Evolutionary conservation across 2,113 vertebrate species (phyloP).

Genomic region (Oryzias melastigma): DNA sequence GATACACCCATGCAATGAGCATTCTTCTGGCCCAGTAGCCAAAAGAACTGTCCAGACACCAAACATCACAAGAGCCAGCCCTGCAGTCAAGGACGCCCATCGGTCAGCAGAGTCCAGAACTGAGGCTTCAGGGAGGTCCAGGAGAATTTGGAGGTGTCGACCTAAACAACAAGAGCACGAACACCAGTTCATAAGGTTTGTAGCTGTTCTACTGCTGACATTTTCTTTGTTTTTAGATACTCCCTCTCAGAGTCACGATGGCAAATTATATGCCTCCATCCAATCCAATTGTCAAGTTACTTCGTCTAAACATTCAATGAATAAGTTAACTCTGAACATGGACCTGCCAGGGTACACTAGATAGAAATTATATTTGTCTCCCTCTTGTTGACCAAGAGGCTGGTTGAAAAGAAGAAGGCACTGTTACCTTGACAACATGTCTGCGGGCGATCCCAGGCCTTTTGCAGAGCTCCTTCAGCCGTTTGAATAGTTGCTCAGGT

Average conservation of each 20-base stretch:
- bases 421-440: conserved; percentile 86
- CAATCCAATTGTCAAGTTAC: no score
- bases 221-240: no score
- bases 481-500: conserved; percentile 88
- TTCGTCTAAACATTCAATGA: no score
- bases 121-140: conserved; percentile 83
- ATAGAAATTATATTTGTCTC: no score
- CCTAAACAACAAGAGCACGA: conserved; percentile 69
- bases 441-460: conserved; percentile 84
- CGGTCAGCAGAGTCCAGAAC: conserved; percentile 85
- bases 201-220: not conserved
- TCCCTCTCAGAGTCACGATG: no score
- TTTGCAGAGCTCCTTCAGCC: conserved; percentile 87
- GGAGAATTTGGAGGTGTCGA: conserved; percentile 83
- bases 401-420: not conserved
- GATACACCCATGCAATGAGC: no score
- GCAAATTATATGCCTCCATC: no score
- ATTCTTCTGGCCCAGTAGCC: no score
- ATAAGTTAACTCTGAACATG: no score
- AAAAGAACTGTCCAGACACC: conserved; percentile 81
- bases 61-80: not conserved
- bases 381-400: not conserved
- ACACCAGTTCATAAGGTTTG: not conserved
- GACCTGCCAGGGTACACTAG: no score
- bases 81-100: conserved; percentile 24